Conservation (phyloP, 2,888 invertebrate species). For the Pachliopta kotzebuea region DNA sequence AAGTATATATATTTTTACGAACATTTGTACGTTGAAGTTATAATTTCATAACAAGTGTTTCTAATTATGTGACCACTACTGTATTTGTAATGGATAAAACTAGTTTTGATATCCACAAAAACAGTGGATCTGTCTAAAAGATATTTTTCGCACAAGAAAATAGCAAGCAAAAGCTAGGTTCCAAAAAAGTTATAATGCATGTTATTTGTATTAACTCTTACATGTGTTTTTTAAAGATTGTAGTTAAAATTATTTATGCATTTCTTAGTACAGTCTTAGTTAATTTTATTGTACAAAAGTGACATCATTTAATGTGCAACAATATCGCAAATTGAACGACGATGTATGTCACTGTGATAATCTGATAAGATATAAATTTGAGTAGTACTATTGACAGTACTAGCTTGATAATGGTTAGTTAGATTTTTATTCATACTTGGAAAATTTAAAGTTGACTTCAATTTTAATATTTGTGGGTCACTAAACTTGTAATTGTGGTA, state of each 20-base stretch:
- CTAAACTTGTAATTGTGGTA: not conserved
- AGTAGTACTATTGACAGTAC: not conserved
- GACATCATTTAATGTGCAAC: conserved; percentile 9
- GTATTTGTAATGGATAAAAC: too few relatives aligned
- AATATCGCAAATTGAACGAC: conserved; percentile 9
- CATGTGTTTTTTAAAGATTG: too few relatives aligned
- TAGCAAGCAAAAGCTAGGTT: too few relatives aligned
- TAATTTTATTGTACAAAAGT: conserved; percentile 3
- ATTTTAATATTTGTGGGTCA: not conserved
- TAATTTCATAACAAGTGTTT: too few relatives aligned
- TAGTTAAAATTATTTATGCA: not conserved
- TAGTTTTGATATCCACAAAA: too few relatives aligned
- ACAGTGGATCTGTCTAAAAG: too few relatives aligned
- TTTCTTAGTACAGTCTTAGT: not conserved
- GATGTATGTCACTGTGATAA: conserved; percentile 16
- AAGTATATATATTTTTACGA: too few relatives aligned
- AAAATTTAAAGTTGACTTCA: not conserved
- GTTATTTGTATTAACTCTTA: too few relatives aligned
- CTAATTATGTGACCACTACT: too few relatives aligned
- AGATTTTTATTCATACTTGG: not conserved
- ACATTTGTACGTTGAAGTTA: too few relatives aligned
- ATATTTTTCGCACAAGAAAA: too few relatives aligned
- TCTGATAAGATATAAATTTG: conserved; percentile 26
- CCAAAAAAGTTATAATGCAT: too few relatives aligned
- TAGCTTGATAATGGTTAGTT: not conserved